Evolutionary conservation across 1,140 invertebrate species (phyloP), one percentile per base, ranked within the genome.

Genomic region (Ceratina australensis): DNA sequence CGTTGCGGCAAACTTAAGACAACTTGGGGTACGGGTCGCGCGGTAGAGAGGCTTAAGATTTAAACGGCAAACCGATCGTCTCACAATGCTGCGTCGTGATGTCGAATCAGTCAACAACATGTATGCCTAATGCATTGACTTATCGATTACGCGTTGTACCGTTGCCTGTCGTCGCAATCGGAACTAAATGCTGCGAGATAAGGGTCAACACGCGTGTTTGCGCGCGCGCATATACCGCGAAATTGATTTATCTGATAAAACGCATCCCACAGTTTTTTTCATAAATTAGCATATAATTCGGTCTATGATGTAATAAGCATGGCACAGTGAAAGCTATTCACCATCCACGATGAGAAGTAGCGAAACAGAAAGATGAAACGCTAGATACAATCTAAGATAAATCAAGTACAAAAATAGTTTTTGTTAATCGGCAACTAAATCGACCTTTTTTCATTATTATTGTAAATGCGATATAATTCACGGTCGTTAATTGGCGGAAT

Each of bases 71-170:
- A 63, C 64, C 67, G 76, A 79, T 85, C 60, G 56, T 60, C 47
- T 42, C 79, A 82, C 60, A 66, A 24, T 64, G 64, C 64, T 42
- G 26, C 76, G 71, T 77, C 73, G 60, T 64, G 33, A 59, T 79
- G 72, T 78, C 72, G 79, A 79, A 74, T 71, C 72, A 61, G 75
- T 85, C 78, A 85, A 84, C 82, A 81, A 22, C 50, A 10, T 56
- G 57, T 76, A 10, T 73, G 33, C 33, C 59, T 79, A 81, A 84
- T 85, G 26, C 66, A 84, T 79, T 76, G 57, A 61, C 59, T 61
- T 72, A 71, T 84, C 80, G 83, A 85, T 84, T 81, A 15, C 16
- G 12, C 33, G 20, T 22, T 24, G 47, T 24, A 22, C 76, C 24
- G 3, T 72, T 33, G 26, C 8, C 28, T 50, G 16, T 50, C 33